These are phyloP conservation scores for Tenthredo amoena DNA, from an alignment of 2,888 invertebrate genomes.

Conservation along the genomic window DNA sequence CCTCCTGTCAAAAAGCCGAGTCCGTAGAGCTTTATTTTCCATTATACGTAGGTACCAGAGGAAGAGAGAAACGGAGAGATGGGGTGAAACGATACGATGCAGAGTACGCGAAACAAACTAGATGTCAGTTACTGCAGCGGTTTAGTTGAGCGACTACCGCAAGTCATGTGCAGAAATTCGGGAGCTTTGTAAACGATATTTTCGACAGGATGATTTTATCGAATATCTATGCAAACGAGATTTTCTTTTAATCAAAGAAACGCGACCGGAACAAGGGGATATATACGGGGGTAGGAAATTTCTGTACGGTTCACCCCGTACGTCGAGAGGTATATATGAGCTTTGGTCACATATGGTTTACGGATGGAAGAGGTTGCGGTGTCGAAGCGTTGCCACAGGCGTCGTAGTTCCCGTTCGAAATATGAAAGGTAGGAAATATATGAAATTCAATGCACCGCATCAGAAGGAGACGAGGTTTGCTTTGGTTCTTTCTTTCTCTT, in stretches of 20 bases:
- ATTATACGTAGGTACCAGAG: neutral
- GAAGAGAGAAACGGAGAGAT: neutral
- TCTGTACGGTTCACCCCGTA: neutral
- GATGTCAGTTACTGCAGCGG: neutral
- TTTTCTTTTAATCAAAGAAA: neutral
- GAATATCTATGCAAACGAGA: neutral
- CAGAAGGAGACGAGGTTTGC: constrained; percentile 34
- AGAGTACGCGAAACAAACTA: neutral
- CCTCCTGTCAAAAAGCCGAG: neutral
- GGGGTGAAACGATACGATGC: neutral
- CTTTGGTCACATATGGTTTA: constrained; percentile 29
- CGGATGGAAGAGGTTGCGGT: constrained; percentile 19
- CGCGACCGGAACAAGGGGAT: neutral
- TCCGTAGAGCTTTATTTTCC: neutral
- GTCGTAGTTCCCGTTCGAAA: neutral
- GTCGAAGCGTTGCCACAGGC: neutral
- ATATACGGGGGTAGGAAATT: neutral
- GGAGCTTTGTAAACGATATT: neutral
- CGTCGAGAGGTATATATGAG: no score
- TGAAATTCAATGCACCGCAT: constrained; percentile 40
- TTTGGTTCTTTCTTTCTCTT: constrained; percentile 15
- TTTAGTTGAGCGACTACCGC: neutral
- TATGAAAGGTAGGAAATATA: constrained; percentile 27
- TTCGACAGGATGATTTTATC: neutral
- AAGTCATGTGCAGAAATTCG: neutral